Base-by-base conservation (phyloP, 2,797 vertebrate genomes). In the Phoeniculus purpureus region DNA sequence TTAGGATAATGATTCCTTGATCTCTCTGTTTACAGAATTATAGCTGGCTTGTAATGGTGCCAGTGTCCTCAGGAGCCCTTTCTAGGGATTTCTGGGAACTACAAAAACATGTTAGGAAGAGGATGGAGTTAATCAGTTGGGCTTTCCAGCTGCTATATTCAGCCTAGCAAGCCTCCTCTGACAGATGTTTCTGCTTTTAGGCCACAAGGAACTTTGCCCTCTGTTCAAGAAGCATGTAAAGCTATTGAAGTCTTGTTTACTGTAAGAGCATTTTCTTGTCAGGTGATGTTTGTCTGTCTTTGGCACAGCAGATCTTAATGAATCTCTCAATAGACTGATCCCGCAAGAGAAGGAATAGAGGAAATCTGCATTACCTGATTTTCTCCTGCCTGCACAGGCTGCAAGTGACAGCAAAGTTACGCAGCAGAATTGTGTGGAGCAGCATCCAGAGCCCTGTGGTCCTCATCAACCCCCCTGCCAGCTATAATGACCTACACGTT, bases 181-280 rank as follows among this genome's bases (percentile, higher is more conserved):
- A 91, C 95, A 96, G 95, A 96, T 96, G 96, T 95, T 94, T 93
- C 81, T 95, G 95, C 86, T 95, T 94, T 92, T 95, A 96, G 91
- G 73, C 70, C 86, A 87, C 79, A 60, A 93, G 85, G 83, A 94
- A 87, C 61, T 55, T 92, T 92, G 87, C 67, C 70, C 70, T 80
- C 47, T 56, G 59, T 90, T 90, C 79, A 84, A 81, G 73, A 84
- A 83, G 40, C 88, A 85, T 37, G 59, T 83, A 81, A 93, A 92
- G 71, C 84, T 85, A 51, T 72, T 80, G 83, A 76, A 70, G 60
- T n/a, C 70, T 89, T 82, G 70, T 66, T 90, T 92, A 81, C 66
- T 6, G 0, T 94, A 87, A 85, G 79, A 94, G 72, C 62, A 27
- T 89, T 89, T 89, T 87, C 72, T 82, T 81, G 61, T 92, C 90